Percentiles rank a stretch among this genome's conserved stretches.
Evolutionary conservation across 2,113 vertebrate species (phyloP).

Genomic region (Calonectris borealis): DNA sequence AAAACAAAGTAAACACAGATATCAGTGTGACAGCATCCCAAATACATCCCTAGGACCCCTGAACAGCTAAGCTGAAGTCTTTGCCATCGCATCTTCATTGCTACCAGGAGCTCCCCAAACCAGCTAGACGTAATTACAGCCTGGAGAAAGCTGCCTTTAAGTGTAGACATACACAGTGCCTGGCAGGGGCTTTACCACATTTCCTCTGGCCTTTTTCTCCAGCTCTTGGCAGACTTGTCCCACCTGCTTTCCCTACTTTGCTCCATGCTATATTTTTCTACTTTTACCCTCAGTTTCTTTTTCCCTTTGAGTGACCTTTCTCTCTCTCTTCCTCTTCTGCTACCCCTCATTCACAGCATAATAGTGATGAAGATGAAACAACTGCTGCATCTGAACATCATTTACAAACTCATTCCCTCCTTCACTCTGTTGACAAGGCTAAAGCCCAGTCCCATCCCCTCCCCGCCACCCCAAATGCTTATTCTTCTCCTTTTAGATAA

Average conservation of each 20-base stretch:
- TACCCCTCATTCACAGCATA: not conserved
- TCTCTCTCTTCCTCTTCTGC: not conserved
- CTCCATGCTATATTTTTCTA: not conserved
- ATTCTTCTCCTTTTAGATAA: not conserved
- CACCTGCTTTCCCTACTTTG: not conserved
- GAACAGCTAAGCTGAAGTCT: not conserved
- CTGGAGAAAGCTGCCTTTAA: not conserved
- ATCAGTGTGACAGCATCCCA: not conserved
- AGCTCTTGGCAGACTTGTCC: not conserved
- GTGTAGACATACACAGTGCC: not conserved
- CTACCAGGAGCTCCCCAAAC: not conserved
- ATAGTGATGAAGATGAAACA: not conserved
- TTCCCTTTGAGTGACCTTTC: not conserved
- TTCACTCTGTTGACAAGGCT: not conserved
- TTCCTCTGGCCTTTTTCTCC: not conserved
- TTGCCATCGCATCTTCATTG: not conserved
- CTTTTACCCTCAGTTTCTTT: not conserved
- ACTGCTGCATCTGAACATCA: not conserved
- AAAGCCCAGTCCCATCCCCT: not conserved
- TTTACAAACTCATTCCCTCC: not conserved
- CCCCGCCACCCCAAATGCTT: rapidly evolving
- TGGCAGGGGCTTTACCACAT: not conserved
- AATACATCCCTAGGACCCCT: not conserved
- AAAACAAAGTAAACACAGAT: not conserved
- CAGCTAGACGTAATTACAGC: not conserved